Evolutionary conservation across 2,113 vertebrate genomes (phyloP), one percentile per base, ranked within the genome.

Genomic region (Syngnathus typhle): DNA sequence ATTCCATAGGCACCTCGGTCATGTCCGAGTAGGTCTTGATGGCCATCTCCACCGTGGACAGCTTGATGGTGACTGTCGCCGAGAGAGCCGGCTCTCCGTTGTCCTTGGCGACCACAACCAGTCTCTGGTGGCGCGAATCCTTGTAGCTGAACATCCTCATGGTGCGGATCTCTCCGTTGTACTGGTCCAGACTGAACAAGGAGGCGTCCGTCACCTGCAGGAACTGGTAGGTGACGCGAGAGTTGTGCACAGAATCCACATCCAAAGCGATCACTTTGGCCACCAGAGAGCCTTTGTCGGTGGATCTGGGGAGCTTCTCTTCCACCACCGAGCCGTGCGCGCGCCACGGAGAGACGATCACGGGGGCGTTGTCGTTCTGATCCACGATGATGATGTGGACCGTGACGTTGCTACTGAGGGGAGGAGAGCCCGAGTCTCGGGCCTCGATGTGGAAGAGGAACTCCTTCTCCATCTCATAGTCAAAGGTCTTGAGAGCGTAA

Each of bases 21-120:
- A 92, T 85, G 67, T 85, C 83, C 66, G 82, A 71, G 74, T 75
- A 79, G 69, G 82, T 41, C 63, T 81, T 84, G 1, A 81, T 62
- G 11, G 65, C 76, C 63, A 79, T 84, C 72, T 83, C 76, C 60
- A 81, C 58, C 18, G 80, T 80, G 64, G 80, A 80, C 71, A 92
- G 70, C 52, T 87, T 89, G 7, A 88, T 88, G 72, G 92, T 90
- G 15, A 92, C 87, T 64, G 82, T 84, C 62, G 82, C 89, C 0
- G 93, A 94, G 52, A 94, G 91, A 2, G 92, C 77, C 0, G 91
- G 92, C 49, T 91, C 81, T 2, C 92, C 91, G 1, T 89, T 72
- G 0, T 93, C 92, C 39, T 85, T 77, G 70, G 92, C 91, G 65
- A 90, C 85, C 68, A 93, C 86, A 47, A 93, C 68, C 49, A 93